A percentile compares a stretch with the other conserved stretches of the same genome.
Evolutionary conservation across 92 coral and sea anemone species (phyloP).

Genomic region (Siderastrea siderea): DNA sequence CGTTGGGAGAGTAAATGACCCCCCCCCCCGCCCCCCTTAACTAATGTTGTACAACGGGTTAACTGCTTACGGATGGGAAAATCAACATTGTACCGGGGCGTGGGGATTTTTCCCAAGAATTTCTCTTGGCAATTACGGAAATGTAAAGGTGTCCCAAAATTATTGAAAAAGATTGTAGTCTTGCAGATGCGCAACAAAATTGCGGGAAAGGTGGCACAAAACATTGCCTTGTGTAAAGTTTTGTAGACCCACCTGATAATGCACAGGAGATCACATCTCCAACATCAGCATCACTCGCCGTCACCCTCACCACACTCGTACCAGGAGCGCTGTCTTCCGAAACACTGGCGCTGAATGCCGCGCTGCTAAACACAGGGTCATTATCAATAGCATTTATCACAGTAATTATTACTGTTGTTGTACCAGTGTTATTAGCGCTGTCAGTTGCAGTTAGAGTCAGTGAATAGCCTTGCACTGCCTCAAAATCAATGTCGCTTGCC

Average conservation of each 20-base stretch:
- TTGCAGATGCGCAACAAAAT: too few species aligned
- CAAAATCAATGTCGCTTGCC: conserved; percentile 62
- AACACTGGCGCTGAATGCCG: conserved; percentile 55
- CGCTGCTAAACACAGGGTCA: conserved; percentile 63
- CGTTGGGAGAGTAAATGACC: too few species aligned
- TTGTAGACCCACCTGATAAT: conserved; percentile 51
- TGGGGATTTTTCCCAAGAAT: too few species aligned
- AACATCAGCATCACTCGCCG: conserved; percentile 65
- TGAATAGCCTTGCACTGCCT: conserved; percentile 58
- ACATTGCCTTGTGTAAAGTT: background rate
- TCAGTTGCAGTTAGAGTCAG: conserved; percentile 72
- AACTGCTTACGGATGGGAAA: too few species aligned
- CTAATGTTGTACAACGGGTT: too few species aligned
- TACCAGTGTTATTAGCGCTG: conserved; percentile 63
- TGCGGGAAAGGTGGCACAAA: too few species aligned
- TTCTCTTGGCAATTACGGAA: too few species aligned
- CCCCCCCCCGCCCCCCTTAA: too few species aligned
- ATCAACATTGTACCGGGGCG: too few species aligned
- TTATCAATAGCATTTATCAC: conserved; percentile 65
- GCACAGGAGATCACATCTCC: conserved; percentile 59
- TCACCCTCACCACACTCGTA: conserved; percentile 60
- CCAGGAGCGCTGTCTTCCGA: conserved; percentile 63
- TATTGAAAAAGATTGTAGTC: too few species aligned
- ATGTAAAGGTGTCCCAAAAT: too few species aligned
- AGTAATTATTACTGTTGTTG: conserved; percentile 54